phyloP scores from a whole-genome alignment of 2,113 vertebrate genomes.

The Tringa solitaria region DNA sequence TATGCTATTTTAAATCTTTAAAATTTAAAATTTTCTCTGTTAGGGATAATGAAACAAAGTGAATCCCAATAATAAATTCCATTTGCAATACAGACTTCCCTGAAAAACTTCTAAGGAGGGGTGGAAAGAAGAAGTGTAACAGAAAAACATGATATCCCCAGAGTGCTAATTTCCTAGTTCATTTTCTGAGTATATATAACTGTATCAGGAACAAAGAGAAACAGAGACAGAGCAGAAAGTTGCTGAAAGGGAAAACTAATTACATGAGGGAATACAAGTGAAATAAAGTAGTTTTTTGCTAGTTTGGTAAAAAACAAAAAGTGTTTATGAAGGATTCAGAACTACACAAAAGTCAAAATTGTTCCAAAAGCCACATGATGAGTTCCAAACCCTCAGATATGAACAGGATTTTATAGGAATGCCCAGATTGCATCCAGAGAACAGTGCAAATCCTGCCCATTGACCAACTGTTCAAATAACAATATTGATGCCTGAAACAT shows the following conservation, averaged over 20 bases:
- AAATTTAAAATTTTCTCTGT: neutral
- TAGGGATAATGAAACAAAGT: neutral
- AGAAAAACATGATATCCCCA: neutral
- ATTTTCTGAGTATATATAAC: neutral
- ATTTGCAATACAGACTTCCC: neutral
- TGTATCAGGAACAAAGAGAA: neutral
- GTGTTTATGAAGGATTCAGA: neutral
- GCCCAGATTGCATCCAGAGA: neutral
- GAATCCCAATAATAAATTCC: neutral
- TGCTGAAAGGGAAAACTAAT: neutral
- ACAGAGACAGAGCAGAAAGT: neutral
- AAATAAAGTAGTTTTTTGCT: neutral
- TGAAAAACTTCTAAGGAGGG: neutral
- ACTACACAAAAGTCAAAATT: neutral
- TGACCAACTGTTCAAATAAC: neutral
- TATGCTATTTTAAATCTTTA: neutral
- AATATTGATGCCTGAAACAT: neutral
- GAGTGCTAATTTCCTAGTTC: neutral
- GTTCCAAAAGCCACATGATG: neutral
- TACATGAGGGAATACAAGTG: neutral
- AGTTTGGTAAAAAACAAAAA: neutral
- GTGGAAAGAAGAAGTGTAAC: neutral
- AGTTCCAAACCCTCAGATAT: neutral
- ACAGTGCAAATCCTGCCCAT: neutral
- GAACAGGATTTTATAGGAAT: neutral